These are phyloP conservation scores for Halcyon chelicuti DNA, from an alignment of 2,797 vertebrate species.

Conservation along the genomic window DNA sequence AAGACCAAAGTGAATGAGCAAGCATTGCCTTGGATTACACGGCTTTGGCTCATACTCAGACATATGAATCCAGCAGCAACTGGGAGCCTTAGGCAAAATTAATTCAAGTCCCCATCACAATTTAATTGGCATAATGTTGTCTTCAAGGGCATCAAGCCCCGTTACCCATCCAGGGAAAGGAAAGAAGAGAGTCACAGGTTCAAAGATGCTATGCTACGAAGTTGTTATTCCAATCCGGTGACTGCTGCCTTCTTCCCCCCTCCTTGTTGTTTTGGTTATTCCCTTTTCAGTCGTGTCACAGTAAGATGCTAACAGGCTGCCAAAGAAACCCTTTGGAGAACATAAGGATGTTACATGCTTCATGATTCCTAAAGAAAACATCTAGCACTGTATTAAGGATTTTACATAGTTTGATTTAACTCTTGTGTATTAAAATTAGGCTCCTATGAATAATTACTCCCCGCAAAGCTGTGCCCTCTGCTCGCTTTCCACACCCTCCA, in stretches of 20 bases:
- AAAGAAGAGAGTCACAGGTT: neutral
- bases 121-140: neutral
- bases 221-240: neutral
- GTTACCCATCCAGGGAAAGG: neutral
- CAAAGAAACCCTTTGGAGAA: slow-evolving; percentile 45
- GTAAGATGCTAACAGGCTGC: slow-evolving; percentile 22
- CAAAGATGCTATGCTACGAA: neutral
- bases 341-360: slow-evolving; percentile 47
- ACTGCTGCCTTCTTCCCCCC: neutral
- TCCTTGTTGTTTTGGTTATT: slow-evolving; percentile 17
- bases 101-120: neutral
- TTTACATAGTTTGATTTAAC: neutral
- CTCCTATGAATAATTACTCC: fast-evolving
- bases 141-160: neutral
- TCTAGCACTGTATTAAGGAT: neutral
- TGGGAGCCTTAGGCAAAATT: neutral
- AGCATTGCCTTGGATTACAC: neutral
- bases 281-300: neutral
- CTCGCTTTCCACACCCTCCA: neutral
- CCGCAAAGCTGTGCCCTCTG: neutral
- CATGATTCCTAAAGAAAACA: slow-evolving; percentile 42
- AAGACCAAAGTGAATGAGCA: neutral
- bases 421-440: neutral
- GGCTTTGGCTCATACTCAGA: neutral
- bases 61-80: neutral